Evolutionary conservation across 2,888 invertebrate genomes (phyloP), one percentile per base, ranked within the genome.

Genomic region (Rotaria macrura): DNA sequence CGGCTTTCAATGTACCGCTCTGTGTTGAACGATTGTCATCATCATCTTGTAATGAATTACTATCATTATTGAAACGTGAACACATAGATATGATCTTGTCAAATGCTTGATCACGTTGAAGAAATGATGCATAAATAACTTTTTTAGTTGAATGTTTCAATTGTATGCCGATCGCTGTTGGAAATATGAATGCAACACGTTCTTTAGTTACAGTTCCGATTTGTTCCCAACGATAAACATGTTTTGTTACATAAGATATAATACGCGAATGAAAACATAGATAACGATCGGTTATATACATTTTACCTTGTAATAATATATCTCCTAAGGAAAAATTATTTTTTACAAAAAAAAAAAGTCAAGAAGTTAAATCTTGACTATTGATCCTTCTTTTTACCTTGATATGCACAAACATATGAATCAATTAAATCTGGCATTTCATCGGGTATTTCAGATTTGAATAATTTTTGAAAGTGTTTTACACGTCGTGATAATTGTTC

Each of bases 151-250:
- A 14, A 17, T 38, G 79, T n/a, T 43, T 79, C 1, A 79, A n/a
- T 43, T 79, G 79, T 25, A 79, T 79, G 14, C 79, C 79, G 43
- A 79, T 79, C 4, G 79, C 79, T 4, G 79, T 79, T 40, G 79
- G 79, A 43, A 79, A 79, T 14, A 79, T 79, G 14, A 79, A 79
- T 79, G 79, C 79, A 2, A 79, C 79, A 79, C 79, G 79, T 43
- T 79, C 79, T 43, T 79, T 79, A 2, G 79, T 79, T 3, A 79
- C 43, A 79, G 40, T 79, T 40, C 43, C 43, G 43, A 79, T 79
- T n/a, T 79, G 43, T n/a, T 79, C 79, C 79, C 79, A 79, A 43
- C 79, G 79, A 79, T 79, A 79, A n/a, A 79, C 79, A 43, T 79
- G 79, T 79, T 79, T 79, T 43, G 79, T 79, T 3, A 79, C 79